Base-by-base conservation (phyloP, 1,140 invertebrate species). In the Paralvinella palmiformis region DNA sequence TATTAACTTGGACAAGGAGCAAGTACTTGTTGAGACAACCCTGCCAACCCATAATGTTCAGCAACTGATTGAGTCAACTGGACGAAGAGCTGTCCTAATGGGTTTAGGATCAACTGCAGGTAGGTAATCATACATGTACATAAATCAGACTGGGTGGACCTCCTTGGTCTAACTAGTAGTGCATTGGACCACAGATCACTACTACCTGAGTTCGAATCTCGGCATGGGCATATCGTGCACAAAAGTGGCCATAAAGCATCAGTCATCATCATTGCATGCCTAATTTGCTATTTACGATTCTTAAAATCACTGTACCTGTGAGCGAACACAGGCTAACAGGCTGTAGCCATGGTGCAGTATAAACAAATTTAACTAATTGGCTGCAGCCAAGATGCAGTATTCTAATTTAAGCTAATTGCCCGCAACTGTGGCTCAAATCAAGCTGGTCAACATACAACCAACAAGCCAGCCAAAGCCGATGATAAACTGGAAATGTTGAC, bases 81-180 rank as follows among this genome's bases (percentile, higher is more conserved):
- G 91, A 0, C 84, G 81, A 37, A 82, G 84, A 67, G 88, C 88
- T 27, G 88, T 92, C 1, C 73, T 94, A 1, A 88, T 88, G 72
- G 91, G 91, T 15, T 88, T 88, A 79, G 89, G 89, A 60, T 86
- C 86, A 36, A 57, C 17, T 1, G 57, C 57, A 53, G 67, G 70
- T 74, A 57, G 48, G 15, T 52, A 27, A 52, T 29, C 31, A 1
- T 6, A 52, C 13, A 15, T 20, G 13, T 6, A 24, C n/a, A 29
- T 22, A 3, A 22, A 29, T 52, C 15, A 20, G 24, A 10, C 20
- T 52, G 31, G 17, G 32, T 41, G 17, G 33, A n/a, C n/a, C n/a
- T n/a, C n/a, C n/a, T 41, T 58, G 27, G 4, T n/a, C 13, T 35
- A n/a, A 53, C 32, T 37, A 37, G 6, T 48, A 48, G 20, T 48